These are phyloP conservation scores for Microctenopoma steveboyesi DNA, from an alignment of 2,797 vertebrate species.

Conservation along the genomic window DNA sequence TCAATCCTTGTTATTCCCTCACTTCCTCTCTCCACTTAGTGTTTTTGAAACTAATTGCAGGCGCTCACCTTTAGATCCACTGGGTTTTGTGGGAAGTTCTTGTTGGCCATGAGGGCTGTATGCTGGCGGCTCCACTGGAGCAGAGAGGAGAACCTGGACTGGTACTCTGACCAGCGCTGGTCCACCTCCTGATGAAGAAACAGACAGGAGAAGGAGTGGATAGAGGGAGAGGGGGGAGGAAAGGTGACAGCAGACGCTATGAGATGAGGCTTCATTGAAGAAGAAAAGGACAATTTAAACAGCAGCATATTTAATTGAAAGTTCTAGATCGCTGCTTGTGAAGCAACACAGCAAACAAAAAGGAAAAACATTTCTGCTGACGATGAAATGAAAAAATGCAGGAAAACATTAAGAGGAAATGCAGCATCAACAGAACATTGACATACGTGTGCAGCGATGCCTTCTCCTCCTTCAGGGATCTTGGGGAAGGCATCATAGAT, in stretches of 20 bases:
- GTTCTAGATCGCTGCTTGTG: constrained; percentile 15
- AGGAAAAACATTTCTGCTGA: constrained; percentile 15
- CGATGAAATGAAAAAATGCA: neutral
- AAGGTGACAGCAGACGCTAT: neutral
- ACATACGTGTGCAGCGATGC: constrained; percentile 91
- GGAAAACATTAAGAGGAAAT: neutral
- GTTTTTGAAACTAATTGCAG: neutral
- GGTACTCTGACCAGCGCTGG: constrained; percentile 94
- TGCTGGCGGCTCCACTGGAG: constrained; percentile 97
- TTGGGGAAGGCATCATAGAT: constrained; percentile 99
- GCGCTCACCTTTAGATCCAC: constrained; percentile 93
- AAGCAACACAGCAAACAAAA: neutral
- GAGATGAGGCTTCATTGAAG: too few relatives aligned
- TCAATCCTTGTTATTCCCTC: neutral
- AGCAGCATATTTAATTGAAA: constrained; percentile 15
- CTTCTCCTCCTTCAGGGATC: constrained; percentile 97
- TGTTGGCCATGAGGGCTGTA: constrained; percentile 92
- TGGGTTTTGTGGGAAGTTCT: constrained; percentile 96
- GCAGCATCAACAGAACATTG: neutral
- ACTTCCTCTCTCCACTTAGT: neutral
- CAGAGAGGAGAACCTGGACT: constrained; percentile 90
- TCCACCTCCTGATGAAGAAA: constrained; percentile 90
- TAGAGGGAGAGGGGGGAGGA: too few relatives aligned
- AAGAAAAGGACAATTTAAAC: neutral
- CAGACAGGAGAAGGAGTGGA: neutral